A percentile compares a stretch with the other conserved stretches of the same genome.
Evolutionary conservation across 2,113 vertebrate species (phyloP).

Genomic region (Cacatua alba): DNA sequence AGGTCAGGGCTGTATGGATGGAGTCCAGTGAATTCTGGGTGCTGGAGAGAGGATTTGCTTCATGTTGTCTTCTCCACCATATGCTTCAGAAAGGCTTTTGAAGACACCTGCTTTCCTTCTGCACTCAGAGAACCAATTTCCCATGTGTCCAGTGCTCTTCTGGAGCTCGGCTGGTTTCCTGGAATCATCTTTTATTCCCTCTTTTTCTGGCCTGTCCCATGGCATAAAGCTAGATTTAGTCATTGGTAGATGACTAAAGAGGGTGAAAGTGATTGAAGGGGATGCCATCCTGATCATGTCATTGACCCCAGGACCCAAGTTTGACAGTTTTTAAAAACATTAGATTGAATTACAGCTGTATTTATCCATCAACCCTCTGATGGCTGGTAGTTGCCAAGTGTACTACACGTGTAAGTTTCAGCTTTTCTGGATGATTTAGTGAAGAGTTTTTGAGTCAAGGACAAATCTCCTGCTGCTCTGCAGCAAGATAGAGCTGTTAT

Average conservation of each 20-base stretch:
- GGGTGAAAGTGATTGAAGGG: background rate
- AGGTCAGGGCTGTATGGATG: background rate
- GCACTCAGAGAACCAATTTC: background rate
- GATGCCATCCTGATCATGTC: background rate
- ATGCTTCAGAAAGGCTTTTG: background rate
- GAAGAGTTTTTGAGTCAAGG: background rate
- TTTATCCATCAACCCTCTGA: background rate
- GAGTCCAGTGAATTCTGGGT: background rate
- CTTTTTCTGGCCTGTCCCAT: background rate
- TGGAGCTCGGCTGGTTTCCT: background rate
- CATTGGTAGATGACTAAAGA: background rate
- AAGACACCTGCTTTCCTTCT: background rate
- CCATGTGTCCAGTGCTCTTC: background rate
- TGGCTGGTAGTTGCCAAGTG: background rate
- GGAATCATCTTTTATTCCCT: background rate
- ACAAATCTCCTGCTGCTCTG: background rate
- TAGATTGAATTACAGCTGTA: background rate
- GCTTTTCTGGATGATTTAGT: background rate
- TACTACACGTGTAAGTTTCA: background rate
- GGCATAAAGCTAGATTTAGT: background rate
- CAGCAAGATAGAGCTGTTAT: background rate
- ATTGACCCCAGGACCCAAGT: background rate
- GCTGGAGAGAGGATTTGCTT: background rate
- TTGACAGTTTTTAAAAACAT: background rate
- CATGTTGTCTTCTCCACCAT: background rate